Evolutionary conservation across 2,797 vertebrate genomes (phyloP), one percentile per base, ranked within the genome.

Genomic region (Galagoides demidoff): DNA sequence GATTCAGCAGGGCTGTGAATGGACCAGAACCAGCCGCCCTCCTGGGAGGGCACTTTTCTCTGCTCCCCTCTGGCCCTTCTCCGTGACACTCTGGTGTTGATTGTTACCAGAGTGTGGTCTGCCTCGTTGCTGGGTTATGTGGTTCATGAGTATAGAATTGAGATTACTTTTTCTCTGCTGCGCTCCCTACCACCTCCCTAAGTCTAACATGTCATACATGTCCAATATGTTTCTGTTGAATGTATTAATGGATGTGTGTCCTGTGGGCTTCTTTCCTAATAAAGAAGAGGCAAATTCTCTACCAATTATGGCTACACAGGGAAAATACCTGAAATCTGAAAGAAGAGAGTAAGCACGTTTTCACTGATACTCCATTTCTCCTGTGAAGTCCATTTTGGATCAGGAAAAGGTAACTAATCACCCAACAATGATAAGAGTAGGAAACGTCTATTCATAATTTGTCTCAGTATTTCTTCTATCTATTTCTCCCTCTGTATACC

Each of bases 351-450:
- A 39, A 63, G 52, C 7, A 17, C 31, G 49, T 78, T 43, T 94
- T 94, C 66, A 64, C 12, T 5, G 19, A 49, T 16, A 16, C n/a
- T 45, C 22, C 76, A 45, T 87, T 89, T 95, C 52, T 59, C 27
- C 20, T 49, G 2, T 23, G 63, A 92, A 92, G 23, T 66, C 34
- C 27, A 22, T 64, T 73, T 84, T 83, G 31, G n/a, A 71, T 92
- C 43, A 90, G 39, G 61, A 89, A 89, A 77, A 89, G 20, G 49
- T 55, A 92, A 23, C 57, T 55, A 92, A 52, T 10, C n/a, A 31
- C 5, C 49, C 9, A 20, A 74, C 27, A 52, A 14, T n/a, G 61
- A 22, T 77, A 31, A 14, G 39, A 39, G 19, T 22, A 86, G 27
- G 20, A 66, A 55, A 27, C 25, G 2, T 74, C 7, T 17, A 1